A percentile compares a stretch with the other conserved stretches of the same genome.
Conservation (phyloP, 2,888 invertebrate species). For the Xanthorhoe designata region DNA sequence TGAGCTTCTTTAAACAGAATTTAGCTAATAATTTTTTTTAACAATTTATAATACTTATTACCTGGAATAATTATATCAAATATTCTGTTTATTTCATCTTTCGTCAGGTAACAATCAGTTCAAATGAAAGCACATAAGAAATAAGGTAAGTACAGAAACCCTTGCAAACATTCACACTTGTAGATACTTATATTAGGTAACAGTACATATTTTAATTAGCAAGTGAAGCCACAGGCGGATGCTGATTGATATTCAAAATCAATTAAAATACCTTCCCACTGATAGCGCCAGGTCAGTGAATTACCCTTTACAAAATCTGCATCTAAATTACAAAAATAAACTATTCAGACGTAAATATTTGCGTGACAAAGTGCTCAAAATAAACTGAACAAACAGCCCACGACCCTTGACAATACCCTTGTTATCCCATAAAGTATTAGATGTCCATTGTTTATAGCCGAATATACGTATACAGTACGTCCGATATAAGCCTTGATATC, state of each 20-base stretch:
- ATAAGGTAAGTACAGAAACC: no score
- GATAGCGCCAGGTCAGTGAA: slow-evolving; percentile 19
- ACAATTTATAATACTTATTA: no score
- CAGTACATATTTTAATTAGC: no score
- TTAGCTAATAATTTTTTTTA: no score
- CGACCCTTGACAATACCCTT: slow-evolving; percentile 28
- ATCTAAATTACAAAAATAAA: slow-evolving; percentile 34
- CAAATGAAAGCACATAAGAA: no score
- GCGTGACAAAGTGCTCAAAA: slow-evolving; percentile 36
- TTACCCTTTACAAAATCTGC: slow-evolving; percentile 23
- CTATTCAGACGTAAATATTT: slow-evolving; percentile 29
- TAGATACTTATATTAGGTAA: no score
- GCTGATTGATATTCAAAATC: slow-evolving; percentile 2
- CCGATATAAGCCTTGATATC: slow-evolving; percentile 48
- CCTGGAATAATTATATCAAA: no score
- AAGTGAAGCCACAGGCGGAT: not conserved
- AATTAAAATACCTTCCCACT: slow-evolving; percentile 27
- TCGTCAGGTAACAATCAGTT: no score
- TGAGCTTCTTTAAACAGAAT: no score
- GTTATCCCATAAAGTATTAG: slow-evolving; percentile 36
- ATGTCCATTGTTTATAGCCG: slow-evolving; percentile 29
- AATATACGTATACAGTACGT: slow-evolving; percentile 32
- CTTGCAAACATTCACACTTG: no score
- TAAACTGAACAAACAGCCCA: slow-evolving; percentile 32
- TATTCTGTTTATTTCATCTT: no score